Evolutionary conservation across 2,888 invertebrate genomes (phyloP).

Genomic region (Fissipunctia ypsillon): DNA sequence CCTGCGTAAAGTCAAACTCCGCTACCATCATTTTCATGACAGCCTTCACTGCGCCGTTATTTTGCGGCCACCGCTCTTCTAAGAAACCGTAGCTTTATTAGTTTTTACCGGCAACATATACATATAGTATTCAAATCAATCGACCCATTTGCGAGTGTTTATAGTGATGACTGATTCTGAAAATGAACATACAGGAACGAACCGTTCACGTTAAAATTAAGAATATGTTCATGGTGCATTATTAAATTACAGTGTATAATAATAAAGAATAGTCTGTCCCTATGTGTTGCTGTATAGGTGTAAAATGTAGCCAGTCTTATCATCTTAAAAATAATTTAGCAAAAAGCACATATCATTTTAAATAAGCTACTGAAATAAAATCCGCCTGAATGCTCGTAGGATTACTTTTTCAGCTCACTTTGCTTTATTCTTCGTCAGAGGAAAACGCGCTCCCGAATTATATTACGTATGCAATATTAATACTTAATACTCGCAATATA

Average conservation of each 20-base stretch:
- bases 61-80: too few species aligned
- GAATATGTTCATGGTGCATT: background rate
- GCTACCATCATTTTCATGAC: too few species aligned
- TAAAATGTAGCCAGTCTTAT: background rate
- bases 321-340: background rate
- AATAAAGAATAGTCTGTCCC: background rate
- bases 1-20: too few species aligned
- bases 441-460: background rate
- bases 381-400: background rate
- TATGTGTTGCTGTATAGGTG: background rate
- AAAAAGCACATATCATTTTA: constrained; percentile 1
- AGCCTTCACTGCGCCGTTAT: too few species aligned
- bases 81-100: background rate
- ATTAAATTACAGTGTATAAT: background rate
- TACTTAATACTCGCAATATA: background rate
- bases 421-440: too few species aligned
- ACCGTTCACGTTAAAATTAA: too few species aligned
- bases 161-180: background rate
- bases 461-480: background rate
- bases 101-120: background rate
- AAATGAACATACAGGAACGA: background rate
- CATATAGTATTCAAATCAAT: too few species aligned
- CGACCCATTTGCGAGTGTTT: too few species aligned
- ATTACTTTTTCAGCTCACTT: background rate
- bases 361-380: background rate